These are phyloP conservation scores for Cuniculus paca DNA, from an alignment of 2,797 vertebrate species.

Conservation along the genomic window DNA sequence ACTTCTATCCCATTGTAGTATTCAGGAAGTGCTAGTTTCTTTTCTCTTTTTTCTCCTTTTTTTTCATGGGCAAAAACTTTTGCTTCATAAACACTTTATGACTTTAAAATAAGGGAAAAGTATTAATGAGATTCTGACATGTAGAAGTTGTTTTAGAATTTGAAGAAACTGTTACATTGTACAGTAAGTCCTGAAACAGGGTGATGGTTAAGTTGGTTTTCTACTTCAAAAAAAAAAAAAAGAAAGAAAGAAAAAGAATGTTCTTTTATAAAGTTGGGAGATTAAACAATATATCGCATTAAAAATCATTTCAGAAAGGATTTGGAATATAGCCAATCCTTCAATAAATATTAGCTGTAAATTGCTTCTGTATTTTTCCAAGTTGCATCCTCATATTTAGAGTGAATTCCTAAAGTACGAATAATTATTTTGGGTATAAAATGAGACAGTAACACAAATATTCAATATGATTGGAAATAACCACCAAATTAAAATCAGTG, in stretches of 20 bases:
- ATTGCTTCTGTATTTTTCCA: neutral
- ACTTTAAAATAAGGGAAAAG: constrained; percentile 17
- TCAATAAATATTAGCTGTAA: constrained; percentile 30
- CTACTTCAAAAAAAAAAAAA: neutral
- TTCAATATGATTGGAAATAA: constrained; percentile 56
- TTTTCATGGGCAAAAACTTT: neutral
- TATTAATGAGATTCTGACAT: neutral
- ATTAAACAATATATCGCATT: neutral
- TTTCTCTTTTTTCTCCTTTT: neutral
- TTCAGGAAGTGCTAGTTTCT: neutral
- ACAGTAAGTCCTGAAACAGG: neutral
- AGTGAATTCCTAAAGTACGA: constrained; percentile 21
- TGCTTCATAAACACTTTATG: neutral
- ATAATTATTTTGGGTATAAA: constrained; percentile 30
- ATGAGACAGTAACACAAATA: constrained; percentile 23
- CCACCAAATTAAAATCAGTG: constrained; percentile 65
- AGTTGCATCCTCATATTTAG: neutral
- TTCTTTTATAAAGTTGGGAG: neutral
- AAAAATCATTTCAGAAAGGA: neutral
- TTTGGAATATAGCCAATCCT: constrained; percentile 32
- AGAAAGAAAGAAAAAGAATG: neutral
- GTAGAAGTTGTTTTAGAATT: neutral
- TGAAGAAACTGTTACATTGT: neutral
- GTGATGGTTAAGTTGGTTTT: neutral
- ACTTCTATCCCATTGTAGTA: neutral